These are phyloP conservation scores for Eulemur rubriventer DNA, from an alignment of 2,797 vertebrate genomes.

Conservation along the genomic window DNA sequence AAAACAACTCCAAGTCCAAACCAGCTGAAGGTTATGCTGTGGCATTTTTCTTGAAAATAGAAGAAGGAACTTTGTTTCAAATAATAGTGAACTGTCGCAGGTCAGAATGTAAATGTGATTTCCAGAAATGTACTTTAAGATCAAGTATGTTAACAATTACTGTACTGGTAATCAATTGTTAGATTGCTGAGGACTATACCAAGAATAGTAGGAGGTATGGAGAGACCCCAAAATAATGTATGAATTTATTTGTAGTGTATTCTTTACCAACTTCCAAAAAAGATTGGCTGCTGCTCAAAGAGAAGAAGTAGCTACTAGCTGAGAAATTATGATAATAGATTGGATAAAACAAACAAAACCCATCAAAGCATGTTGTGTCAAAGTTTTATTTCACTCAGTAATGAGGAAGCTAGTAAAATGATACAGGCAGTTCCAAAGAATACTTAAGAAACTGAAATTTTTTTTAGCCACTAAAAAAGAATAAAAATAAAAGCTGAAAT, in stretches of 20 bases:
- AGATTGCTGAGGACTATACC: not conserved
- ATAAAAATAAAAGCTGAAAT: not conserved
- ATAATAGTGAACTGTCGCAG: not conserved
- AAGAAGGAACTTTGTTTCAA: not conserved
- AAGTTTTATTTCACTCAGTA: constrained; percentile 31
- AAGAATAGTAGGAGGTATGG: not conserved
- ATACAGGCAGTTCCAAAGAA: not conserved
- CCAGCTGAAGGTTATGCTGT: not conserved
- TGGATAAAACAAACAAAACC: not conserved
- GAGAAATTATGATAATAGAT: not conserved
- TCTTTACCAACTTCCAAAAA: not conserved
- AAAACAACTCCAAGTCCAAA: constrained; percentile 14
- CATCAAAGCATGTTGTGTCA: not conserved
- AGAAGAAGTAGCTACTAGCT: not conserved
- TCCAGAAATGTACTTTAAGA: not conserved
- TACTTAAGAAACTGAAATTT: not conserved
- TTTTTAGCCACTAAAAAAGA: not conserved
- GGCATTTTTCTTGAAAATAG: constrained; percentile 42
- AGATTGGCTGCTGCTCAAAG: not conserved
- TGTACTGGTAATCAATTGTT: not conserved
- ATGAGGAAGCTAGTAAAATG: not conserved
- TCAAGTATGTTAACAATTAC: not conserved
- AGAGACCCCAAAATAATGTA: not conserved
- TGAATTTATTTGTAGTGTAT: not conserved
- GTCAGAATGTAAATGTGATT: not conserved